Evolutionary conservation across 2,113 vertebrate species (phyloP), one percentile per base, ranked within the genome.

Genomic region (Amphiprion ocellaris): DNA sequence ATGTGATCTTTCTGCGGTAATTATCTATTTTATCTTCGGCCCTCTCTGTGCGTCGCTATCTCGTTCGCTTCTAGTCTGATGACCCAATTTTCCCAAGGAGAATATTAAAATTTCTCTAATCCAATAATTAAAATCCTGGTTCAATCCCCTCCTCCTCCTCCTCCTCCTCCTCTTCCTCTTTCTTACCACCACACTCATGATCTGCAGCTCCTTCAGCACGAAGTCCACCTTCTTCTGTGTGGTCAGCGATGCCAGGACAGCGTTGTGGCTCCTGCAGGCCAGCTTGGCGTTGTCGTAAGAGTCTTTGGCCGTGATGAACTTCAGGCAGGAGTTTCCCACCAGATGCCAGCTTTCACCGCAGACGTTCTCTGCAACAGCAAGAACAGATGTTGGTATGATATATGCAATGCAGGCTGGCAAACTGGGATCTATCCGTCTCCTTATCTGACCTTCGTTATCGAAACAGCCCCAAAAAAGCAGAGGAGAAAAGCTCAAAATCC

Each of bases 161-260:
- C 5, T 26, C 2, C 8, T 11, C 11, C 1, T 24, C 10, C 41
- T 7, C 1, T 3, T 12, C 16, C 21, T 46, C 53, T 19, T 59
- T 72, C 97, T 96, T 89, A 99, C 97, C 91, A 84, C 90, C 54
- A 96, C 92, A 47, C 96, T 96, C 93, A 97, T 95, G 69, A 94
- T 95, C 91, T 96, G 95, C 75, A 99, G 93, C 91, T 99, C 97
- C 92, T 98, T 99, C 60, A 99, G 89, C 62, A 99, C 96, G 87
- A 99, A 99, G 66, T 99, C 97, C 58, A 98, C 97, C 85, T 99
- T 97, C 82, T 99, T 98, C 91, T 95, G 96, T 0, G 96, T 95
- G 21, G 97, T 99, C 62, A 99, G 97, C 1, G 98, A 99, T 39
- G 97, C 97, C 91, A 99, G 92, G 21, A 96, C 91, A 10, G 97